Conservation (phyloP, 2,113 vertebrate species). For the Promerops cafer region DNA sequence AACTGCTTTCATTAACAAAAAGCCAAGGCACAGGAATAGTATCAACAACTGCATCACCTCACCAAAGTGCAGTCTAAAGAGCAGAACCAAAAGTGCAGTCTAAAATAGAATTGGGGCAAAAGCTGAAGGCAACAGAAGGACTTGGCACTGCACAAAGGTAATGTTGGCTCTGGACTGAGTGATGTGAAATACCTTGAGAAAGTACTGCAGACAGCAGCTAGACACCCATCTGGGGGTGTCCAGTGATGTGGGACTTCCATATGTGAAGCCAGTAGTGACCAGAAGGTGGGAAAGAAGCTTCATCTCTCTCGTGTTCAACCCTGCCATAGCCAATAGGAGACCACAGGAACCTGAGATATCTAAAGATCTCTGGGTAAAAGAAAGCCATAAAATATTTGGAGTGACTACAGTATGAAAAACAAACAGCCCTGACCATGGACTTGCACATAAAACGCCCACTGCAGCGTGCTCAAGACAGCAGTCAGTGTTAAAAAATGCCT, state of each 20-base stretch:
- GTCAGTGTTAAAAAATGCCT: background rate
- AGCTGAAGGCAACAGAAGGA: background rate
- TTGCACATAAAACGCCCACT: background rate
- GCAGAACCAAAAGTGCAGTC: background rate
- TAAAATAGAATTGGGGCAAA: background rate
- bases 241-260: background rate
- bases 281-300: background rate
- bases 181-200: background rate
- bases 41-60: background rate
- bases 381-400: background rate
- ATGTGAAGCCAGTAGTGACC: fast-evolving
- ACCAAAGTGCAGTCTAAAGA: no score
- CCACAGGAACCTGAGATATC: background rate
- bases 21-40: background rate
- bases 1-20: background rate
- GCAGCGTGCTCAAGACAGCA: background rate
- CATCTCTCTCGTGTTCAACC: background rate
- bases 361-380: background rate
- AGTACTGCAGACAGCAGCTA: background rate
- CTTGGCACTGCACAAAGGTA: background rate
- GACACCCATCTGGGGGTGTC: background rate
- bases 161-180: background rate
- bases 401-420: background rate
- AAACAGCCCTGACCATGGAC: background rate
- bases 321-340: background rate